Evolutionary conservation across 2,113 vertebrate genomes (phyloP), one percentile per base, ranked within the genome.

Genomic region (Oreochromis aureus): DNA sequence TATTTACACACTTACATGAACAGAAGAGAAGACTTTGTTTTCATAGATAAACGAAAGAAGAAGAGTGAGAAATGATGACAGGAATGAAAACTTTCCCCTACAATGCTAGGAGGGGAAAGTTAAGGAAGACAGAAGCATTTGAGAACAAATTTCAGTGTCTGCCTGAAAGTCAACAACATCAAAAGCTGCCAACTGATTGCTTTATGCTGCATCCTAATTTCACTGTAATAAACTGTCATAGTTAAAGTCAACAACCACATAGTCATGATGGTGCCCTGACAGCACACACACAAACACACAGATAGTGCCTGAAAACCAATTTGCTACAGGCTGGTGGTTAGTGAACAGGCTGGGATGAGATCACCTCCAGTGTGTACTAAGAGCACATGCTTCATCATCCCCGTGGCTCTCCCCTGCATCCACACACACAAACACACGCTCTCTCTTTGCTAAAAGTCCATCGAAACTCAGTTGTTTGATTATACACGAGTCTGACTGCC

Each of bases 401-500:
- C n/a, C 27, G 11, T 15, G 30, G 48, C 83, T 48, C 6, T 48
- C 12, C 18, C 46, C 22, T 22, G 61, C 61, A 10, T 66, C 61
- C 34, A 24, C 22, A 41, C 63, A 63, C 58, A 56, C 2, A 12
- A 2, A 13, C 55, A 24, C 44, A 10, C 2, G 10, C 27, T 54
- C 66, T 83, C 69, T 27, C 46, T 34, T 71, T 61, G 41, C 61
- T 84, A 4, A 80, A 87, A 93, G 88, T 90, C 84, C 89, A 91
- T 91, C 32, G 63, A 93, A 95, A 92, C 94, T 81, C 61, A 55
- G 53, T 83, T 90, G 85, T 89, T 89, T 93, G 89, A 90, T 88
- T 61, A 59, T 22, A 24, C 55, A 79, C 27, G 11, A 82, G 86
- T 91, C 78, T 80, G 82, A 54, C 87, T 81, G 86, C 24, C 10